phyloP scores from a whole-genome alignment of 1,140 invertebrate genomes.

The Apis florea region DNA sequence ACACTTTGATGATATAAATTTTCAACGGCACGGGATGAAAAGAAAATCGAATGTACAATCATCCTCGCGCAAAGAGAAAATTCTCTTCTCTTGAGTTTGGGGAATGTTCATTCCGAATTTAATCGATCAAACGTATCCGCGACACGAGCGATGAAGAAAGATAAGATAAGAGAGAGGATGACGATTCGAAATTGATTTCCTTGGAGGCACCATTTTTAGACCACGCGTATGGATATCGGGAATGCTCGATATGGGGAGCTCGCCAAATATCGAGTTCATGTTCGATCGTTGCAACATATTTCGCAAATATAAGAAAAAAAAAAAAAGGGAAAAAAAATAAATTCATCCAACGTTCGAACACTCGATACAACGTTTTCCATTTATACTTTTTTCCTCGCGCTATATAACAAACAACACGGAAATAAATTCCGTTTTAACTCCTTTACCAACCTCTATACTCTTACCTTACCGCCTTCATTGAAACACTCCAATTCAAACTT shows the following conservation, averaged over 20 bases:
- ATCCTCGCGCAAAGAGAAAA: background rate
- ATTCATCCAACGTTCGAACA: background rate
- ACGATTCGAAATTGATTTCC: background rate
- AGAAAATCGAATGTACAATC: no score
- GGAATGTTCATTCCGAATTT: background rate
- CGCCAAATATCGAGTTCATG: background rate
- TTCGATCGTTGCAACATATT: background rate
- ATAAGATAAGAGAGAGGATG: background rate
- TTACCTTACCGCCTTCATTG: no score
- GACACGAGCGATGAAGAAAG: background rate
- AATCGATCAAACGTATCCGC: no score
- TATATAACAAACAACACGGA: no score
- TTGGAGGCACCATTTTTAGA: background rate
- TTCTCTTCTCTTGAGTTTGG: background rate
- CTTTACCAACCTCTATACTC: no score
- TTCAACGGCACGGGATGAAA: background rate
- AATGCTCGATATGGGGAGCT: background rate
- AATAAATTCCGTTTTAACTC: background rate
- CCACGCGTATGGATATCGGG: background rate
- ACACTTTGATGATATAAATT: slow-evolving; percentile 21
- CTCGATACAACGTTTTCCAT: no score
- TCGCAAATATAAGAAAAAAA: background rate
- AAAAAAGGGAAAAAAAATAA: background rate
- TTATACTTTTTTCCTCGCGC: no score
- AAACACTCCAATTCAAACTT: background rate